Base-by-base conservation (phyloP, 2,888 invertebrate species). In the Drosophila robusta region DNA sequence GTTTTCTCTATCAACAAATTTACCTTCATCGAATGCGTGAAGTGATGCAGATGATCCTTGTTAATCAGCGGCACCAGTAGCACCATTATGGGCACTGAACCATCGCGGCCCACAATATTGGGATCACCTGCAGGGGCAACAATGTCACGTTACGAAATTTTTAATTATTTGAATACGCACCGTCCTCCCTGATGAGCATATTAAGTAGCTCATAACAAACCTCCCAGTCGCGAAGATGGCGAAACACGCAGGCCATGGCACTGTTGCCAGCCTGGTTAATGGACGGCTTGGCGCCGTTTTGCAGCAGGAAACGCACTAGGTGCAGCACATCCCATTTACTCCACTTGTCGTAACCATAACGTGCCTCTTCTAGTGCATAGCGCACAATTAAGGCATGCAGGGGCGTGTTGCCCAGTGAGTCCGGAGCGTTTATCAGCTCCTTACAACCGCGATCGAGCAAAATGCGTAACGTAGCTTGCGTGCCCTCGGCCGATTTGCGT, bases 311-410 rank as follows among this genome's bases (percentile, higher is more conserved):
- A 12, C 95, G 92, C 34, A 96, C 95, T 78, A 96, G 93, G 90
- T 95, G 95, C 55, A 96, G 91, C 47, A 96, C 95, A 89, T 95
- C 95, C 94, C 95, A 95, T 88, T 95, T 95, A 83, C 95, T 95
- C 95, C 95, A 95, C 70, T 94, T 94, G 80, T 95, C 94, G 81
- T 95, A 95, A 7, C 95, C 95, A 83, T 94, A 95, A 67, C 92
- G 91, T 11, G 95, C 95, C 90, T 95, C 95, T 90, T 95, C 95
- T 72, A 95, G 87, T 0, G 95, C 95, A 90, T 95, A 95, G 24
- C 95, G 93, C 3, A 94, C 94, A 51, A 94, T 94, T 2, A 94
- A 89, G 0, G 94, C 95, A 91, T 96, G 96, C 11, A 96, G 91
- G 0, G 96, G 95, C 0, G 96, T 96, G 90, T 96, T 96, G 0